Base-by-base conservation (phyloP, 2,797 vertebrate genomes). In the Gallinago nigripennis region DNA sequence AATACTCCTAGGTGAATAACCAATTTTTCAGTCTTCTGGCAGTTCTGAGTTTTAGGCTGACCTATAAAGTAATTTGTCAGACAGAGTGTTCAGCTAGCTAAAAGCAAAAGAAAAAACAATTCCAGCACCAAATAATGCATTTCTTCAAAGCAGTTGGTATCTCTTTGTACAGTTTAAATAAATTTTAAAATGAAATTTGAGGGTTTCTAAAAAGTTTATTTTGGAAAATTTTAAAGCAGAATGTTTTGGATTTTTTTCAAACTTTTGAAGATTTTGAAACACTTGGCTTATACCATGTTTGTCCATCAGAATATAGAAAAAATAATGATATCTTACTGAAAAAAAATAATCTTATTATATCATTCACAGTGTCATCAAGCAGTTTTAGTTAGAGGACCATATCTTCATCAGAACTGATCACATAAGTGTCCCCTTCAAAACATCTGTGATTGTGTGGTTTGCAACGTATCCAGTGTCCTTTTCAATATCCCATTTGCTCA, bases 31-130 rank as follows among this genome's bases (percentile, higher is more conserved):
- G 10, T 84, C 94, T 92, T 86, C 66, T 86, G 63, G 17, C 19
- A 77, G 58, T 88, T 93, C 70, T 70, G n/a, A 81, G 71, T 82
- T 92, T 91, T 82, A 51, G 50, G 31, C 71, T 92, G 69, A 91
- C 76, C 33, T 83, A n/a, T 39, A 50, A 65, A 79, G 41, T 68
- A 60, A 92, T 92, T 78, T 84, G 28, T 63, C 54, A 88, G 33
- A 64, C 17, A 25, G 56, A 41, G 8, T 75, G 86, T 41, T 75
- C 58, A 72, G 41, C 18, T 90, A 75, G 33, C 63, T 66, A 69
- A 90, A 92, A 94, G 45, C 33, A 71, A 86, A 84, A 80, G 31
- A 16, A 64, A 92, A 88, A 86, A 65, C 15, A 84, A 30, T 60
- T 75, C 41, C 57, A 78, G 61, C 48, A 70, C 16, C 21, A 17